A percentile compares a stretch with the other conserved stretches of the same genome.
These are phyloP conservation scores for Nerophis lumbriciformis DNA, from an alignment of 2,113 vertebrate species.

Conservation along the genomic window DNA sequence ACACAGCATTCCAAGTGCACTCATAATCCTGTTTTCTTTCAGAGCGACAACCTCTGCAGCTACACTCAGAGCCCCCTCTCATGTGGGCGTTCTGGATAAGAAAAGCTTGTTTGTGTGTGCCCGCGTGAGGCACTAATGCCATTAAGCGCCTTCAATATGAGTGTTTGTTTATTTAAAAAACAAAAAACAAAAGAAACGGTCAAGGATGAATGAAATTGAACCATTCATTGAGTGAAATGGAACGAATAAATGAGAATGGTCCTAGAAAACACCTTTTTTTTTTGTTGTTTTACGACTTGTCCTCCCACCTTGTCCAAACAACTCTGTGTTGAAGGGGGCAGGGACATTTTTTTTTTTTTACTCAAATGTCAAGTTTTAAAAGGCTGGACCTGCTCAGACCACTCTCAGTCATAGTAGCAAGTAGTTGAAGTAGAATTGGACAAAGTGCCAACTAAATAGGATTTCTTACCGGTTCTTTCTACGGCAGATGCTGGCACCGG, in stretches of 20 bases:
- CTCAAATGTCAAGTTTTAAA: neutral
- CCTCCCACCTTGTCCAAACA: conserved; percentile 18
- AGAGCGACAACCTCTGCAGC: conserved; percentile 14
- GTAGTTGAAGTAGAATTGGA: neutral
- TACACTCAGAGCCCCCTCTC: conserved; percentile 29
- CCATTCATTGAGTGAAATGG: too few relatives aligned
- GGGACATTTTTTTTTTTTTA: neutral
- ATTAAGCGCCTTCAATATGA: conserved; percentile 1
- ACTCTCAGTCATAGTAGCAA: neutral
- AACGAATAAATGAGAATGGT: neutral
- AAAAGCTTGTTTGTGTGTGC: conserved; percentile 34
- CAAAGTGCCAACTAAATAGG: neutral
- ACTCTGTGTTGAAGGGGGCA: neutral
- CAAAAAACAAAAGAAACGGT: neutral
- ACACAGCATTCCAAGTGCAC: conserved; percentile 16
- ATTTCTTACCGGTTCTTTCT: conserved; percentile 1
- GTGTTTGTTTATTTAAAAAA: neutral
- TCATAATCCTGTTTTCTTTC: conserved; percentile 38
- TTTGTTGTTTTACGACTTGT: neutral
- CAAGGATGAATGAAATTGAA: neutral
- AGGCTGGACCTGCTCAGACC: neutral
- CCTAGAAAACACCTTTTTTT: neutral
- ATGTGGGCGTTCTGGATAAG: conserved; percentile 13
- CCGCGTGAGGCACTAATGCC: neutral
- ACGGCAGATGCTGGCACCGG: conserved; percentile 6